A percentile compares a stretch with the other conserved stretches of the same genome.
Conservation (phyloP, 2,113 vertebrate species). For the Istiophorus platypterus region DNA sequence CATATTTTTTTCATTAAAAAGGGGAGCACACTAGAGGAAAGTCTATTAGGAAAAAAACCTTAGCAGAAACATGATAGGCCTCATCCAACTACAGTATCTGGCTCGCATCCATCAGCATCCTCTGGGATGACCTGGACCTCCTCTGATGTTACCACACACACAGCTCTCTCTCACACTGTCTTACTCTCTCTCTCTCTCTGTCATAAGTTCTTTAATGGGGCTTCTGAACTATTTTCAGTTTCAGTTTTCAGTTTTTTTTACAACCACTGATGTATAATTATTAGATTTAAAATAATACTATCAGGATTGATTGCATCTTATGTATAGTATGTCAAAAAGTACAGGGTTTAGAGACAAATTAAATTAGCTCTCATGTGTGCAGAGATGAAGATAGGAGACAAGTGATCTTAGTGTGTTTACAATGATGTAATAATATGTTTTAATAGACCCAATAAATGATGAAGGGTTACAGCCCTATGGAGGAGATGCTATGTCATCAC, state of each 20-base stretch:
- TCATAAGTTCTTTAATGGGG: no score
- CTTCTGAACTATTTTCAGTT: no score
- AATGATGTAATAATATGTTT: not conserved
- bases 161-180: not conserved
- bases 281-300: no score
- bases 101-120: slow-evolving; percentile 58
- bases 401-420: not conserved
- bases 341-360: no score
- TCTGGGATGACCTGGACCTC: slow-evolving; percentile 30
- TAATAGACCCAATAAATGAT: slow-evolving; percentile 13
- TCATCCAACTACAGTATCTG: slow-evolving; percentile 41
- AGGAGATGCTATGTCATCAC: slow-evolving; percentile 42
- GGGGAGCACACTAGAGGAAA: not conserved
- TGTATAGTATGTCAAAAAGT: no score
- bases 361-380: not conserved
- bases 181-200: not conserved
- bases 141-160: not conserved
- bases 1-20: not conserved
- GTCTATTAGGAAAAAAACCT: slow-evolving; percentile 56
- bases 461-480: slow-evolving; percentile 24
- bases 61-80: slow-evolving; percentile 64
- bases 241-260: no score
- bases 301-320: no score
- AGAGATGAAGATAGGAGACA: no score
- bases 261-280: no score